phyloP scores from a whole-genome alignment of 2,888 invertebrate species.

The Lymantria monacha region DNA sequence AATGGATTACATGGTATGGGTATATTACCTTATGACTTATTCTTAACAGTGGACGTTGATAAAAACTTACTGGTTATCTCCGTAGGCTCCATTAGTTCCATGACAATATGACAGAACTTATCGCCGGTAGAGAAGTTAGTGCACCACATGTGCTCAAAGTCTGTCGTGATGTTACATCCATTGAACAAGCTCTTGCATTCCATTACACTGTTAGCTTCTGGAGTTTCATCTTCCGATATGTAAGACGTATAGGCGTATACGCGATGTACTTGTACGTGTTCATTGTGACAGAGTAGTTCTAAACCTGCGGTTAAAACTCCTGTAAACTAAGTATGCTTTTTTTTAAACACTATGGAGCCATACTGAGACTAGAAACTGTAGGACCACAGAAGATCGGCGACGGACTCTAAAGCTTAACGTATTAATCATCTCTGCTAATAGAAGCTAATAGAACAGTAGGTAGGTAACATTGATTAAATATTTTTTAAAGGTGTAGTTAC shows the following conservation, averaged over 20 bases:
- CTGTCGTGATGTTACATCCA: constrained; percentile 86
- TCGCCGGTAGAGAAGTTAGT: constrained; percentile 58
- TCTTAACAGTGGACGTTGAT: no score
- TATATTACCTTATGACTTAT: no score
- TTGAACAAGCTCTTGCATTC: constrained; percentile 83
- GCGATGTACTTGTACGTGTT: constrained; percentile 49
- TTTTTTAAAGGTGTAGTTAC: no score
- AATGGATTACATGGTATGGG: no score
- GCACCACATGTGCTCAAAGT: constrained; percentile 86
- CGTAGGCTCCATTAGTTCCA: constrained; percentile 58
- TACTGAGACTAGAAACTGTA: not conserved
- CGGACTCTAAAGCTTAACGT: no score
- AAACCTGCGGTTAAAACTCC: constrained; percentile 67
- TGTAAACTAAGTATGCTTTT: no score
- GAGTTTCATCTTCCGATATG: constrained; percentile 46
- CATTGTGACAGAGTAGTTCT: constrained; percentile 64
- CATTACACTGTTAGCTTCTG: constrained; percentile 39
- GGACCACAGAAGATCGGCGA: no score
- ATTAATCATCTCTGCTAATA: no score
- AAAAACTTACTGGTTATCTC: constrained; percentile 63
- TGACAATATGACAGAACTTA: constrained; percentile 63
- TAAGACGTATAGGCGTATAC: constrained; percentile 60
- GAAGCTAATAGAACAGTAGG: no score
- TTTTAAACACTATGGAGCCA: no score
- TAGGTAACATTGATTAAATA: no score